phyloP scores from a whole-genome alignment of 53 echinoderm and acorn worm species.

The Henricia sp. region DNA sequence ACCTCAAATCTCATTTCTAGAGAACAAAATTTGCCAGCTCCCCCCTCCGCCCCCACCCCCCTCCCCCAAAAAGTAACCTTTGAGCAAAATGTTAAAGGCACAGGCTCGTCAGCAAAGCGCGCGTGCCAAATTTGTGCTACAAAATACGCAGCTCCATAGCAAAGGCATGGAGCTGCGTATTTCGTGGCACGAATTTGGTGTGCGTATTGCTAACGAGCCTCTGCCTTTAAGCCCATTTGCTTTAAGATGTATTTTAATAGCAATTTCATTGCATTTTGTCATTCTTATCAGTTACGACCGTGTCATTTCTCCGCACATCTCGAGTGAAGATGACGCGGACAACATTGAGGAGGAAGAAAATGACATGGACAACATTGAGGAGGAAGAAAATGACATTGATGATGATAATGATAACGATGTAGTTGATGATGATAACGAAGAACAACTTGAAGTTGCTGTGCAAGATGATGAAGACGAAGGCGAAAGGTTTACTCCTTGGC shows the following conservation, averaged over 20 bases:
- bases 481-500: slow-evolving; percentile 54
- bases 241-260: too few species aligned
- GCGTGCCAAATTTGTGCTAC: too few species aligned
- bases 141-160: too few species aligned
- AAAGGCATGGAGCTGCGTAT: too few species aligned
- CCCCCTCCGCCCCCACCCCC: background rate
- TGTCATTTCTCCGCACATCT: slow-evolving; percentile 28
- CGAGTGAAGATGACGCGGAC: slow-evolving; percentile 61
- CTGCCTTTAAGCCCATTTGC: too few species aligned
- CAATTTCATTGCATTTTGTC: too few species aligned
- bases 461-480: slow-evolving; percentile 63
- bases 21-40: background rate
- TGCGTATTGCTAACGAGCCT: too few species aligned
- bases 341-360: slow-evolving; percentile 58
- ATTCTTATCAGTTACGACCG: slow-evolving; percentile 30
- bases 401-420: slow-evolving; percentile 22
- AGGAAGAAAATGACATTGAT: background rate
- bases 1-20: too few species aligned
- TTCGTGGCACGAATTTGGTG: too few species aligned
- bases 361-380: slow-evolving; percentile 9
- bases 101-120: too few species aligned
- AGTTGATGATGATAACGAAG: slow-evolving; percentile 23
- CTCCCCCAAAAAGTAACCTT: too few species aligned
- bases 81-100: too few species aligned
- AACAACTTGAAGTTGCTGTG: slow-evolving; percentile 37